Base-by-base conservation (phyloP, 2,888 invertebrate species). In the Phalangium opilio region DNA sequence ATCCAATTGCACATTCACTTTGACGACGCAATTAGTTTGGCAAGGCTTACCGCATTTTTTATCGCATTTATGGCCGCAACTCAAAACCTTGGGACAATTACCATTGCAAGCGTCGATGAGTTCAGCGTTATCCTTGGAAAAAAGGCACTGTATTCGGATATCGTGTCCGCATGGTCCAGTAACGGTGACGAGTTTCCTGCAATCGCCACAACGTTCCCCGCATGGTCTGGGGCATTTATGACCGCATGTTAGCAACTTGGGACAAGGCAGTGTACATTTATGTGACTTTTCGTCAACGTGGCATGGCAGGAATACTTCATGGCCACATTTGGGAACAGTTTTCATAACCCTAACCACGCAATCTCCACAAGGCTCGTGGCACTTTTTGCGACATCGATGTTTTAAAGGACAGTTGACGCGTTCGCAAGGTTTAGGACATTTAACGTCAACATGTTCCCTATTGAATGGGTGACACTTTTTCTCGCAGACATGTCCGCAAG, bases 401-500 rank as follows among this genome's bases (percentile, higher is more conserved):
- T n/a, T n/a, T n/a, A 44, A 20, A 15, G 20, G 1, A 8, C 50
- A 48, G 7, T 38, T n/a, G 3, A 2, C 36, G 38, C 44, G 48
- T 14, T 15, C 19, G 8, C 51, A 52, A 4, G 32, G 15, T 45
- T 54, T 50, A 2, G n/a, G n/a, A 15, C 54, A 54, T 5, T 41
- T 18, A 5, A 48, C 38, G 12, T 33, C 20, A 33, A 42, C 42
- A 41, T 52, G 49, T 34, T 32, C 15, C 11, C 32, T n/a, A 36
- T 54, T 46, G 42, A 50, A 48, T 14, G 48, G 44, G 42, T 54
- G 54, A 35, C 53, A 67, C 19, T 50, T 44, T 38, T 53, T 50
- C 2, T 47, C 47, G 53, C 69, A 69, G 0, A 43, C 45, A 56
- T 69, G 69, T 1, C 67, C 67, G 55, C 69, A 69, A 3, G 49